A percentile compares a stretch with the other conserved stretches of the same genome.
phyloP scores from a whole-genome alignment of 2,113 vertebrate genomes.

The Thryonomys swinderianus region DNA sequence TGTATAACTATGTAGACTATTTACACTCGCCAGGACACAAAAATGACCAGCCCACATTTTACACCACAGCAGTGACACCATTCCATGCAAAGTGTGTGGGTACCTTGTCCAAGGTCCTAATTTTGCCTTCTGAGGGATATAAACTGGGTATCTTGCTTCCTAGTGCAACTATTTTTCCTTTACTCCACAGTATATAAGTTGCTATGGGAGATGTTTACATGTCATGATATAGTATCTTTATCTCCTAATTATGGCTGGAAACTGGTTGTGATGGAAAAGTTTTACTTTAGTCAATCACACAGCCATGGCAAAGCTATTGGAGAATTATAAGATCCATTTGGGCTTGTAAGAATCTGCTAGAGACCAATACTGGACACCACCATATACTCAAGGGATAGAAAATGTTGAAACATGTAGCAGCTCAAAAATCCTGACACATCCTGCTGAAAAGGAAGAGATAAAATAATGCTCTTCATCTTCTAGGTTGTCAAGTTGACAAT shows the following conservation, averaged over 20 bases:
- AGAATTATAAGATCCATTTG: background rate
- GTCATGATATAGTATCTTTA: background rate
- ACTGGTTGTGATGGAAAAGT: background rate
- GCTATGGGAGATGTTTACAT: background rate
- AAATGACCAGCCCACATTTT: background rate
- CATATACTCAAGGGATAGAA: slow-evolving; percentile 75
- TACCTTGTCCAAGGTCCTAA: background rate
- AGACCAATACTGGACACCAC: slow-evolving; percentile 55
- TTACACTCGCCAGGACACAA: background rate
- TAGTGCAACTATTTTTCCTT: background rate
- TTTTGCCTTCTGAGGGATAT: background rate
- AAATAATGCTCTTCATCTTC: slow-evolving; percentile 86
- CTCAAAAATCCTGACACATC: slow-evolving; percentile 83
- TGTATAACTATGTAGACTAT: background rate
- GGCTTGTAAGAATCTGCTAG: slow-evolving; percentile 58
- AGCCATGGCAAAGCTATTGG: background rate
- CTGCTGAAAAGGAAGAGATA: slow-evolving; percentile 83
- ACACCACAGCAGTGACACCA: background rate
- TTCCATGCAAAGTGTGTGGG: background rate
- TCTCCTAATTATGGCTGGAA: slow-evolving; percentile 32
- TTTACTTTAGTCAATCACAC: slow-evolving; percentile 58
- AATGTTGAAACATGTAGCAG: slow-evolving; percentile 82
- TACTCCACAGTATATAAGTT: background rate
- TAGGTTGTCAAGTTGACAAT: slow-evolving; percentile 86
- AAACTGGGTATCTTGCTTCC: background rate